A percentile compares a stretch with the other conserved stretches of the same genome.
Evolutionary conservation across 2,888 invertebrate species (phyloP).

Genomic region (Apoda limacodes): DNA sequence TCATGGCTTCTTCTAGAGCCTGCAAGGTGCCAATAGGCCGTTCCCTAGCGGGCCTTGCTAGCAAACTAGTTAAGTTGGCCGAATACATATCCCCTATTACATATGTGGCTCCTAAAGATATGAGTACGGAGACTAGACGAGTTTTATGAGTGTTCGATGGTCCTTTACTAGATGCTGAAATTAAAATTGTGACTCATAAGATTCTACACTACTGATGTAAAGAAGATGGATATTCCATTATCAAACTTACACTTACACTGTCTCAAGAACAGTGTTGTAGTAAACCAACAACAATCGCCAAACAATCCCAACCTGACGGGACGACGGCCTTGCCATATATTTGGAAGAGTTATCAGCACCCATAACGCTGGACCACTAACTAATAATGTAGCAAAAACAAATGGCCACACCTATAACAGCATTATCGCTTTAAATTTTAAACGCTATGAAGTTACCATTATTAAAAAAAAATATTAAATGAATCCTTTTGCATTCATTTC

Average conservation of each 20-base stretch:
- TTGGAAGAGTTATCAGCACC: slow-evolving; percentile 74
- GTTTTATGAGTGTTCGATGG: slow-evolving; percentile 75
- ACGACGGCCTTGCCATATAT: slow-evolving; percentile 60
- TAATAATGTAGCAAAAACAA: slow-evolving; percentile 73
- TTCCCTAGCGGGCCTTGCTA: slow-evolving; percentile 79
- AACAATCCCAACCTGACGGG: slow-evolving; percentile 40
- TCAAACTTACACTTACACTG: slow-evolving; percentile 78
- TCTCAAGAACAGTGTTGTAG: slow-evolving; percentile 75
- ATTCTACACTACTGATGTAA: not conserved
- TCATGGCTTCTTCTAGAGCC: slow-evolving; percentile 76
- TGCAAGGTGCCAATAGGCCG: slow-evolving; percentile 75
- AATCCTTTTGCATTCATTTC: too few relatives aligned
- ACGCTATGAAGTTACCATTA: too few relatives aligned
- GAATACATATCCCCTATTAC: slow-evolving; percentile 84
- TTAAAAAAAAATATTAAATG: too few relatives aligned
- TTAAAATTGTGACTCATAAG: too few relatives aligned
- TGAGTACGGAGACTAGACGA: slow-evolving; percentile 75
- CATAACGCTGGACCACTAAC: slow-evolving; percentile 78
- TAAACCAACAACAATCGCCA: slow-evolving; percentile 79
- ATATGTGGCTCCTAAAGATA: slow-evolving; percentile 81
- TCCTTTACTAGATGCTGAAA: slow-evolving; percentile 65
- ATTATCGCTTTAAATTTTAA: too few relatives aligned
- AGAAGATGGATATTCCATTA: not conserved
- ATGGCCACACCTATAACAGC: slow-evolving; percentile 74
- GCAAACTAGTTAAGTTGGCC: slow-evolving; percentile 79